Evolutionary conservation across 2,888 invertebrate genomes (phyloP).

Genomic region (Zaprionus bogoriensis): DNA sequence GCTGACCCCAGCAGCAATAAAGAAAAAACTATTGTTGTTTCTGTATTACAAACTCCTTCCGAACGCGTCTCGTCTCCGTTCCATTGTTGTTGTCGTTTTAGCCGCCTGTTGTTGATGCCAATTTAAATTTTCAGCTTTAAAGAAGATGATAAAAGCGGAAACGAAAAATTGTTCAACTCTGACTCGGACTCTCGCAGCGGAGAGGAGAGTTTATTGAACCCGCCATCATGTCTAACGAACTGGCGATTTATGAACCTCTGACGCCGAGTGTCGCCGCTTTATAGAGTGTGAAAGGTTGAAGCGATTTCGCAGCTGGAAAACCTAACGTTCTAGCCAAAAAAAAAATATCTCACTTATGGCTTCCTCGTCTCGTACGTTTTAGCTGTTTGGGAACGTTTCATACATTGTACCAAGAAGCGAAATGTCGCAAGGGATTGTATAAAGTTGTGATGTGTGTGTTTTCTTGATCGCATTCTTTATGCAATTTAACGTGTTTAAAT

Average conservation of each 20-base stretch:
- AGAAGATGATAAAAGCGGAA: conserved; percentile 53
- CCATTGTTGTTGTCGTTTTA: conserved; percentile 38
- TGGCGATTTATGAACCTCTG: conserved; percentile 19
- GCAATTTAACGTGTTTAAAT: background rate
- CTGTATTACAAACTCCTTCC: conserved; percentile 36
- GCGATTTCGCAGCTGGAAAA: conserved; percentile 20
- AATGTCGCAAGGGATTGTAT: no score
- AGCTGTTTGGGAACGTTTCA: background rate
- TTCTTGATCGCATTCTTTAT: background rate
- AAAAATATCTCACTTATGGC: background rate
- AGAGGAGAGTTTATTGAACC: conserved; percentile 67
- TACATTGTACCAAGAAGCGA: background rate
- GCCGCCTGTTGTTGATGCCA: conserved; percentile 47
- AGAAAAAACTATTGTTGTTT: conserved; percentile 10
- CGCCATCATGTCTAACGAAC: conserved; percentile 22
- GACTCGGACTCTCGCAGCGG: conserved; percentile 32
- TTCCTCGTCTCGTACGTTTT: no score
- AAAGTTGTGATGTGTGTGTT: background rate
- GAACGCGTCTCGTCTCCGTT: conserved; percentile 9
- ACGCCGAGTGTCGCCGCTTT: conserved; percentile 22
- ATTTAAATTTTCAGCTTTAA: conserved; percentile 49
- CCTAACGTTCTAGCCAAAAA: background rate
- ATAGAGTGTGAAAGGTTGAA: conserved; percentile 52
- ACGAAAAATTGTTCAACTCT: conserved; percentile 30
- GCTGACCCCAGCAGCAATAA: conserved; percentile 54